Base-by-base conservation (phyloP, 1,140 invertebrate genomes). In the Cecropterus lyciades region DNA sequence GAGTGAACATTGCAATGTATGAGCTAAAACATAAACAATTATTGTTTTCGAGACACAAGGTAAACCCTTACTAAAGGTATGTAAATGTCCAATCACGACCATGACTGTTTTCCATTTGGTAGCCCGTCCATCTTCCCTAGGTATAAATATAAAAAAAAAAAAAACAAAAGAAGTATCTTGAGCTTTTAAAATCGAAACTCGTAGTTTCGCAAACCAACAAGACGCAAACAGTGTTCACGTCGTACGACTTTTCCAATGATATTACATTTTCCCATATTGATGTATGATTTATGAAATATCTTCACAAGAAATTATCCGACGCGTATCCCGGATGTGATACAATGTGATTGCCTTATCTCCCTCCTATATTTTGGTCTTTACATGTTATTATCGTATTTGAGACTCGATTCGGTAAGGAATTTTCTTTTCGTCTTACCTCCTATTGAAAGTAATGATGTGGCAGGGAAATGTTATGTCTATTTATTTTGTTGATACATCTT, bases 271-370 rank as follows among this genome's bases (percentile, higher is more conserved):
- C 68, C 65, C 72, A 70, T 81, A 87, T 82, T 82, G 77, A 84
- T 82, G 75, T 72, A 70, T 82, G 79, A 84, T 79, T 84, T 82
- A 83, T 80, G 75, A 82, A 82, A 89, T 79, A 79, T 82, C 66
- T 79, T 70, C 67, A 63, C 74, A 82, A 69, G 78, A 86, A 83
- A 87, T 87, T 79, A 88, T 85, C 71, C 67, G 75, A 59, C 75
- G 74, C 71, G 72, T 77, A 77, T 77, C 67, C 72, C 72, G 72
- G 78, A 84, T 83, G 76, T 79, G 73, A 79, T 85, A 82, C 87
- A 84, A 82, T 82, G 72, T 83, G 77, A 86, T 85, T 83, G 82
- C 76, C 79, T 75, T 82, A 82, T 82, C 76, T 84, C 69, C 73
- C 73, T 79, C 70, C 55, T 84, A 79, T 37, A 30, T 81, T 82